phyloP scores from a whole-genome alignment of 2,888 invertebrate species.

The Aethes cnicana region DNA sequence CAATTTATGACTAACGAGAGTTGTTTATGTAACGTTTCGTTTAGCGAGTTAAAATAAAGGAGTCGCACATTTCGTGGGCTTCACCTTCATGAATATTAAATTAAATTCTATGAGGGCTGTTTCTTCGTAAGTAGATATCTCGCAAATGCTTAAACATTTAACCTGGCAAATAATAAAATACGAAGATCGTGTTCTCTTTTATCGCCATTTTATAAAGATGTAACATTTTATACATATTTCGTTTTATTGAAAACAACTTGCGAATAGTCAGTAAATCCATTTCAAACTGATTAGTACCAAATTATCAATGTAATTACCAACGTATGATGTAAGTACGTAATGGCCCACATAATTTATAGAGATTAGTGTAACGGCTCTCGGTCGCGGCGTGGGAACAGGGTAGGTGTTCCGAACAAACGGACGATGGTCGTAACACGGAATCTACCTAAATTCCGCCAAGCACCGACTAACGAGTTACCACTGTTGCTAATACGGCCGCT shows the following conservation, averaged over 20 bases:
- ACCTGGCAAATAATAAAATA: too few species aligned
- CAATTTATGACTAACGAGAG: slow-evolving; percentile 25
- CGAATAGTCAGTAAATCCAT: too few species aligned
- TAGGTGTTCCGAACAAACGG: slow-evolving; percentile 21
- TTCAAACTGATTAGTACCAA: too few species aligned
- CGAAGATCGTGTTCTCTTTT: too few species aligned
- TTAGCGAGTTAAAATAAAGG: slow-evolving; percentile 19
- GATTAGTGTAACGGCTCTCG: too few species aligned
- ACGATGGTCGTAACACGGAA: slow-evolving; percentile 17
- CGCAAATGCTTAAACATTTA: too few species aligned
- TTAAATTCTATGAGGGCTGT: neutral
- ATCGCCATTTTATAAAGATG: too few species aligned
- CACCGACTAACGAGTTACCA: slow-evolving; percentile 42
- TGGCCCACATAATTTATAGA: too few species aligned
- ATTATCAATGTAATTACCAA: too few species aligned
- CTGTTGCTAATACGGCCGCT: slow-evolving; percentile 46
- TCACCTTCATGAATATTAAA: slow-evolving; percentile 9
- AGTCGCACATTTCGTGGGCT: slow-evolving; percentile 1
- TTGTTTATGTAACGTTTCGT: slow-evolving; percentile 23
- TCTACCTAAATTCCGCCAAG: slow-evolving; percentile 43
- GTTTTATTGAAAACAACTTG: too few species aligned
- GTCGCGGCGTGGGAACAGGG: slow-evolving; percentile 11
- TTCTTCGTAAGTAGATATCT: neutral
- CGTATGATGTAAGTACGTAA: too few species aligned
- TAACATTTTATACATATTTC: too few species aligned